These are phyloP conservation scores for Ciconia maguari DNA, from an alignment of 2,113 vertebrate species.

Conservation along the genomic window DNA sequence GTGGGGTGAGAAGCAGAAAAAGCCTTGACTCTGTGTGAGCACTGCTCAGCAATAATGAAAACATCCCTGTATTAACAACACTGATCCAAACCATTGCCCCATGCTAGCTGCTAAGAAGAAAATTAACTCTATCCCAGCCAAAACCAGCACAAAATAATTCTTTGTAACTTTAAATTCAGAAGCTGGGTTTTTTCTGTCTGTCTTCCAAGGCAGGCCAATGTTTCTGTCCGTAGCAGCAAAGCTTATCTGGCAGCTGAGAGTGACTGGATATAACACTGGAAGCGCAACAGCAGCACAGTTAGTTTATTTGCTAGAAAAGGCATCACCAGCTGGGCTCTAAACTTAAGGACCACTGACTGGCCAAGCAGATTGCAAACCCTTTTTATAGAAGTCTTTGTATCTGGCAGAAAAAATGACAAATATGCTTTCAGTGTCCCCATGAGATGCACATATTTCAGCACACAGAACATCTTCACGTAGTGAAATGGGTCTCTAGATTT, in stretches of 20 bases:
- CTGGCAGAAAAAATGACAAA: not conserved
- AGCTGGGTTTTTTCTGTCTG: not conserved
- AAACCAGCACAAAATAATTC: too few species aligned
- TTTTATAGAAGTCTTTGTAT: not conserved
- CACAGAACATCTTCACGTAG: accelerated
- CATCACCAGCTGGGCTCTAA: not conserved
- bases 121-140: too few species aligned
- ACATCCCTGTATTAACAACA: too few species aligned
- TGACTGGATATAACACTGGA: not conserved
- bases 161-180: not conserved
- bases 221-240: accelerated
- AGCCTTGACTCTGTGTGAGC: too few species aligned
- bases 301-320: not conserved
- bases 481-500: not conserved
- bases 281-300: not conserved
- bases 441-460: accelerated
- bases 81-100: too few species aligned
- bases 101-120: too few species aligned
- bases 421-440: accelerated
- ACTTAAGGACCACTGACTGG: not conserved
- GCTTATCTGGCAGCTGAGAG: not conserved
- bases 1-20: too few species aligned
- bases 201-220: not conserved
- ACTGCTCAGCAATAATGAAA: too few species aligned
- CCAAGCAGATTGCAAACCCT: not conserved